Evolutionary conservation across 1,140 invertebrate genomes (phyloP).

Genomic region (Vanessa atalanta): DNA sequence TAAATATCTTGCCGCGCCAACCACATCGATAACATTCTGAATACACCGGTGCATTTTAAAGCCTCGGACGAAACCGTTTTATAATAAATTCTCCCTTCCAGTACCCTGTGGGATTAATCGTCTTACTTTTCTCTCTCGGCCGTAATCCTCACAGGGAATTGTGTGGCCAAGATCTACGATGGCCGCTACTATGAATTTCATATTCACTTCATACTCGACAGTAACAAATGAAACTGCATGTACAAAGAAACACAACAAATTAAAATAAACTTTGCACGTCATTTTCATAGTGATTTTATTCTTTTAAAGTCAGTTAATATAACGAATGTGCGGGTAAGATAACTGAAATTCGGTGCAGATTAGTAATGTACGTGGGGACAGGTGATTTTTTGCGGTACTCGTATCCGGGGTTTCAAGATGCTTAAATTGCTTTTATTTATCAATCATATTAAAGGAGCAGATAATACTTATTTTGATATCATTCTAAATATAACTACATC

Average conservation of each 20-base stretch:
- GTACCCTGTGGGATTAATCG: slow-evolving; percentile 75
- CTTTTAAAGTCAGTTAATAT: background rate
- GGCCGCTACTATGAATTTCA: slow-evolving; percentile 53
- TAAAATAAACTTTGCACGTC: too few species aligned
- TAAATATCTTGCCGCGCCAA: slow-evolving; percentile 48
- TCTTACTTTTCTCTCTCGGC: slow-evolving; percentile 74
- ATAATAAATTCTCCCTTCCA: slow-evolving; percentile 72
- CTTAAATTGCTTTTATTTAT: slow-evolving; percentile 4
- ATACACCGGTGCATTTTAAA: slow-evolving; percentile 60
- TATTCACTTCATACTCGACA: slow-evolving; percentile 46
- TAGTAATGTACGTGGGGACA: slow-evolving; percentile 6
- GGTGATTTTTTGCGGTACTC: slow-evolving; percentile 15
- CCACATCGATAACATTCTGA: slow-evolving; percentile 53
- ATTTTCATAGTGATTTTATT: background rate
- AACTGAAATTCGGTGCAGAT: slow-evolving; percentile 5
- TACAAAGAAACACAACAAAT: too few species aligned
- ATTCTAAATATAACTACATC: background rate
- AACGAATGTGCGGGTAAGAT: background rate
- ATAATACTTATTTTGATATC: background rate
- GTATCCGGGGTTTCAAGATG: slow-evolving; percentile 1
- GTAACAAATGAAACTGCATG: background rate
- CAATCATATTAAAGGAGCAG: background rate
- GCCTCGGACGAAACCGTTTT: slow-evolving; percentile 70
- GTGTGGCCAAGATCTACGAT: slow-evolving; percentile 64
- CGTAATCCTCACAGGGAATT: slow-evolving; percentile 73